These are phyloP conservation scores for Ochotona curzoniae DNA, from an alignment of 2,113 vertebrate genomes.

Conservation along the genomic window DNA sequence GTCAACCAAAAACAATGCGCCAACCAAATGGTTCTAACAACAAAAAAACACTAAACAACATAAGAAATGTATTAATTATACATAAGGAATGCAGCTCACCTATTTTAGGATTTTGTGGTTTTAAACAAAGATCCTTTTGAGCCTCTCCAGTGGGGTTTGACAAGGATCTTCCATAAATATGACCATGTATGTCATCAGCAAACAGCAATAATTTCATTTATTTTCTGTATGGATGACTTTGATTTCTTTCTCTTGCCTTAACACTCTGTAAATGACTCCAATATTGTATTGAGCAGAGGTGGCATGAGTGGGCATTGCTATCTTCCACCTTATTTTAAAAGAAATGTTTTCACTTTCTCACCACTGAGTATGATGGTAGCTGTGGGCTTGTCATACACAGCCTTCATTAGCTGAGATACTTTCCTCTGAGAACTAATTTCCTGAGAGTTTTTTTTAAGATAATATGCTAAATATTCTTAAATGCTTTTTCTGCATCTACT, in stretches of 20 bases:
- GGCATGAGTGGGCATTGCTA: not conserved
- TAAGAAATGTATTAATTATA: not conserved
- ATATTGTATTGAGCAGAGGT: not conserved
- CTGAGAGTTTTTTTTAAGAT: not conserved
- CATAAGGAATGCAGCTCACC: not conserved
- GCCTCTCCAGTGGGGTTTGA: not conserved
- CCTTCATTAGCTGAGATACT: not conserved
- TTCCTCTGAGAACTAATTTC: not conserved
- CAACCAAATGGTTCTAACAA: too few species aligned
- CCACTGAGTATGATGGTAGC: not conserved
- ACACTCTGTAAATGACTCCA: not conserved
- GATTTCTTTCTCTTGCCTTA: not conserved
- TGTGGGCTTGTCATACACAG: not conserved
- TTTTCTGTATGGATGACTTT: not conserved
- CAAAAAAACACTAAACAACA: not conserved
- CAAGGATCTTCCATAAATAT: not conserved
- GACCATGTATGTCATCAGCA: not conserved
- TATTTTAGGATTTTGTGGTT: not conserved
- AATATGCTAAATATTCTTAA: not conserved
- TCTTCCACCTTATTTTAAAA: not conserved
- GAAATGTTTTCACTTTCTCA: not conserved
- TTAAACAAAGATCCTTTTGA: not conserved
- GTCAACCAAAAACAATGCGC: not conserved
- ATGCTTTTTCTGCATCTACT: not conserved
- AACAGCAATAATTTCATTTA: not conserved